Percentiles rank a stretch among this genome's conserved stretches.
These are phyloP conservation scores for Drosophila kanapiae DNA, from an alignment of 1,140 invertebrate genomes.

Conservation along the genomic window DNA sequence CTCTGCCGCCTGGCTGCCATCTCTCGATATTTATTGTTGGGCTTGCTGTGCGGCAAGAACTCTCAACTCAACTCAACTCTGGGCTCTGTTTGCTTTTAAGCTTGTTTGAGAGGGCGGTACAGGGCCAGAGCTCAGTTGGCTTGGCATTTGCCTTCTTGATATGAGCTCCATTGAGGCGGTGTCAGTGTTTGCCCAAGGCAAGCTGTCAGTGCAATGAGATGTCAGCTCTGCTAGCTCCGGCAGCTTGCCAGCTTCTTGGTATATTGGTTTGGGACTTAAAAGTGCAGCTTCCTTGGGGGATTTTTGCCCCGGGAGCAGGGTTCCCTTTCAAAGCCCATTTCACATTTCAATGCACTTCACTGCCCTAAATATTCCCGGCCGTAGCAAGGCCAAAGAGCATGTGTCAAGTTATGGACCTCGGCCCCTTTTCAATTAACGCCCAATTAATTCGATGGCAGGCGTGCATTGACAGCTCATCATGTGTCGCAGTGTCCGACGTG, in stretches of 20 bases:
- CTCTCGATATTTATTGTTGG: conserved; percentile 24
- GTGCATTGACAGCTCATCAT: conserved; percentile 25
- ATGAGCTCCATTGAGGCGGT: conserved; percentile 54
- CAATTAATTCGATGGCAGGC: conserved; percentile 31
- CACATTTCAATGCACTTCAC: conserved; percentile 40
- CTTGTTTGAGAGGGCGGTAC: conserved; percentile 5
- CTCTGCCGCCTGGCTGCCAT: background rate
- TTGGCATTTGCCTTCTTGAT: conserved; percentile 65
- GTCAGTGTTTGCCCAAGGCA: conserved; percentile 69
- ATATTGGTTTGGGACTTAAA: background rate
- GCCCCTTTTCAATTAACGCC: conserved; percentile 27
- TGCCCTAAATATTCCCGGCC: conserved; percentile 30
- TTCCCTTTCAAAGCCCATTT: conserved; percentile 41
- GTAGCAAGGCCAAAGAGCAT: background rate
- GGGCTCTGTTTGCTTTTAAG: conserved; percentile 61
- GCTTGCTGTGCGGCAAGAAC: conserved; percentile 17
- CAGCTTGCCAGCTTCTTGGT: background rate
- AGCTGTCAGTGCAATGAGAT: conserved; percentile 52
- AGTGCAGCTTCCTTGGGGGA: conserved; percentile 1
- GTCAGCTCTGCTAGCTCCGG: conserved; percentile 1
- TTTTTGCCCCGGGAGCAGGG: background rate
- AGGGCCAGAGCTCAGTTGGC: conserved; percentile 33
- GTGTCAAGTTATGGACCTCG: conserved; percentile 11
- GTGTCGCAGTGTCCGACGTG: conserved; percentile 13
- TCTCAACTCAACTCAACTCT: conserved; percentile 17